Percentiles rank a stretch among this genome's conserved stretches.
Conservation (phyloP, 2,888 invertebrate species). For the Drosophila kanekoi region DNA sequence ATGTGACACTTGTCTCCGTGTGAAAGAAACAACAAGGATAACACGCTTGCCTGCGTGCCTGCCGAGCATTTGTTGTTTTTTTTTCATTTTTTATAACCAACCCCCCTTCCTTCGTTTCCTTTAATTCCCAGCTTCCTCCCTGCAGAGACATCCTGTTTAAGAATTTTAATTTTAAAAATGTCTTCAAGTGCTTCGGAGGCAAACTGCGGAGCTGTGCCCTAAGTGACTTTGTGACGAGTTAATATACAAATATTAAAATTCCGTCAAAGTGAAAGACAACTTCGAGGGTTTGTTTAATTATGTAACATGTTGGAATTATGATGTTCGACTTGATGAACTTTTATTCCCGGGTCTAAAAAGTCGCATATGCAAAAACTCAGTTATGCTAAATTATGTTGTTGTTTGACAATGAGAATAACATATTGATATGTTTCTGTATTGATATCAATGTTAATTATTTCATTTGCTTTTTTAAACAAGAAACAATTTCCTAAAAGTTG, state of each 20-base stretch:
- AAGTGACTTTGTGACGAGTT: conserved; percentile 64
- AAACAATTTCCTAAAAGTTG: background rate
- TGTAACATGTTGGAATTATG: conserved; percentile 10
- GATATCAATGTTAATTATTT: no score
- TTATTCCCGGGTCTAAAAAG: background rate
- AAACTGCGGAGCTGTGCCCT: conserved; percentile 8
- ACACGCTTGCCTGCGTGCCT: conserved; percentile 15
- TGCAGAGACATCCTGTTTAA: conserved; percentile 1
- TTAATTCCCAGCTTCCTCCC: background rate
- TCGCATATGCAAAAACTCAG: conserved; percentile 16
- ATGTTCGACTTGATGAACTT: conserved; percentile 12
- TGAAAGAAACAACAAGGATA: conserved; percentile 21
- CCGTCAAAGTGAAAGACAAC: conserved; percentile 18
- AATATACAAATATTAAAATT: conserved; percentile 59
- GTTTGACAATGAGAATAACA: background rate
- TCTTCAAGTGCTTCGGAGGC: conserved; percentile 15
- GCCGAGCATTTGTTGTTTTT: conserved; percentile 14
- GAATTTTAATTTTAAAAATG: conserved; percentile 53
- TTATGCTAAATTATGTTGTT: conserved; percentile 11
- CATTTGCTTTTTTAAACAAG: no score
- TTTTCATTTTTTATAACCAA: conserved; percentile 2
- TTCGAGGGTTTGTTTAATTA: conserved; percentile 21
- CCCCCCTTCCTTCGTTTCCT: background rate
- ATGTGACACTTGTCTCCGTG: conserved; percentile 50
- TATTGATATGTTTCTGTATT: no score